Evolutionary conservation across 2,113 vertebrate genomes (phyloP).

Genomic region (Strigops habroptila): DNA sequence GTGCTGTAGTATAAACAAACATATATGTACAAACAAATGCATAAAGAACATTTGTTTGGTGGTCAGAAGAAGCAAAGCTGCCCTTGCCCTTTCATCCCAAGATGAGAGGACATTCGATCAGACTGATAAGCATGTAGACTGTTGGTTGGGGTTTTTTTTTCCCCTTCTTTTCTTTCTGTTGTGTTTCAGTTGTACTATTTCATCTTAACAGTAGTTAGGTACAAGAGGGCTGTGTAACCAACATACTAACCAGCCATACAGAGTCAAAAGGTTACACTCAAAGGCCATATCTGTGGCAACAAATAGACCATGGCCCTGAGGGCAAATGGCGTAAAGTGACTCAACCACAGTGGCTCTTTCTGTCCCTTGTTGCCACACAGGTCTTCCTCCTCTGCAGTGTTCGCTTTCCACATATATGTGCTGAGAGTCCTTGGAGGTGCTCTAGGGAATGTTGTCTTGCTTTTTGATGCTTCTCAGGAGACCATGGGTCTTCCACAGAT

Average conservation of each 20-base stretch:
- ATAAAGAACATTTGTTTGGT: neutral
- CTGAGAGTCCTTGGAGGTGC: neutral
- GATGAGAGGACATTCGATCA: slow-evolving; percentile 38
- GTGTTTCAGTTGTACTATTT: neutral
- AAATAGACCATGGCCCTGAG: neutral
- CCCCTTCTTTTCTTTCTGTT: neutral
- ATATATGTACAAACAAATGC: neutral
- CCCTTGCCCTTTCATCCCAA: slow-evolving; percentile 43
- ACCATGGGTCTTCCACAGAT: neutral
- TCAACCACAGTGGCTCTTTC: neutral
- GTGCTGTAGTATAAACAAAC: slow-evolving; percentile 36
- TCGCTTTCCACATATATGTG: neutral
- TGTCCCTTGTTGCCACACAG: neutral
- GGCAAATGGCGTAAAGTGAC: neutral
- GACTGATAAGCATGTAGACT: neutral
- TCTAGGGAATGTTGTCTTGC: neutral
- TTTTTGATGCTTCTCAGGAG: neutral
- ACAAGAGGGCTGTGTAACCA: neutral
- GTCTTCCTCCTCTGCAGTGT: neutral
- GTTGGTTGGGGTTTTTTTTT: neutral
- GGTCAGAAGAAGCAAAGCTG: slow-evolving; percentile 34
- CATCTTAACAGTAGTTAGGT: neutral
- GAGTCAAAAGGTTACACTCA: neutral
- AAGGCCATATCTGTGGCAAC: neutral
- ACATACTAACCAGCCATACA: neutral